Conservation (phyloP, 2,797 vertebrate genomes). For the Botia kubotai region DNA sequence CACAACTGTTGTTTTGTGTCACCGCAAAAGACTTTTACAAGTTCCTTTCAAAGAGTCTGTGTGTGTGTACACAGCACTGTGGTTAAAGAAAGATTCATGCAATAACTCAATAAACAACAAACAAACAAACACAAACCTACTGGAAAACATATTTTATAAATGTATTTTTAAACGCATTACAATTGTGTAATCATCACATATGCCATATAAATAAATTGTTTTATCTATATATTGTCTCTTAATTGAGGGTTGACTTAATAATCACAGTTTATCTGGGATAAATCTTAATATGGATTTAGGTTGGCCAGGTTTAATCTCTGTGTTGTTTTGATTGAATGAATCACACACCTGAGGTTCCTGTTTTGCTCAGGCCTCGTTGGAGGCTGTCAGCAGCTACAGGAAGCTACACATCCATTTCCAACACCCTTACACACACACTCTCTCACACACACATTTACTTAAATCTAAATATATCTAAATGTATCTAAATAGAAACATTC, state of each 20-base stretch:
- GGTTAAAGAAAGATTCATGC: conserved; percentile 38
- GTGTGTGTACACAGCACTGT: conserved; percentile 47
- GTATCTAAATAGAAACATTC: no score
- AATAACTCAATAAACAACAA: neutral
- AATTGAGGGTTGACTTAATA: neutral
- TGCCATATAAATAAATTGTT: neutral
- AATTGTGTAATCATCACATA: neutral
- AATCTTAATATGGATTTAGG: neutral
- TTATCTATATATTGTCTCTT: neutral
- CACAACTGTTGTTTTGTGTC: conserved; percentile 39
- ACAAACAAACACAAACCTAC: neutral
- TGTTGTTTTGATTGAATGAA: conserved; percentile 55
- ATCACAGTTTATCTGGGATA: neutral
- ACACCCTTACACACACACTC: conserved; percentile 6
- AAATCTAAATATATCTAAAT: no score
- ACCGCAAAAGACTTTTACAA: conserved; percentile 48
- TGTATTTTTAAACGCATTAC: no score
- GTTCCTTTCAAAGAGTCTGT: conserved; percentile 36
- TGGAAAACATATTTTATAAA: no score
- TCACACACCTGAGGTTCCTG: conserved; percentile 68
- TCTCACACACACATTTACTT: conserved; percentile 20
- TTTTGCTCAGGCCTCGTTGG: conserved; percentile 69
- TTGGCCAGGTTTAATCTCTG: conserved; percentile 18
- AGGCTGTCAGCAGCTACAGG: conserved; percentile 76
- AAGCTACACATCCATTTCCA: conserved; percentile 56